Base-by-base conservation (phyloP, 2,888 invertebrate genomes). In the Trichopria drosophilae region DNA sequence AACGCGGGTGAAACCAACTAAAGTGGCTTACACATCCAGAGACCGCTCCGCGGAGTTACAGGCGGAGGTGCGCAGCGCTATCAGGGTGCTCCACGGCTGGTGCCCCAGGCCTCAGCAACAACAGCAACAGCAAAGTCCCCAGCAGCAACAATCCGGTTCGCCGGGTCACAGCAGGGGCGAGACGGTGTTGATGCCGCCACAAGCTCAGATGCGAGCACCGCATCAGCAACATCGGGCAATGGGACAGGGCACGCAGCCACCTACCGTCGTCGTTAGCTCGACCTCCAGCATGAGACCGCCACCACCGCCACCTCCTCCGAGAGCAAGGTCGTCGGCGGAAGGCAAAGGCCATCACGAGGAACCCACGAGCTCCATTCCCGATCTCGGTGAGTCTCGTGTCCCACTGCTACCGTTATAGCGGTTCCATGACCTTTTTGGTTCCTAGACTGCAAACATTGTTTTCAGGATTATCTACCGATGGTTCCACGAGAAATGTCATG, bases 291-390 rank as follows among this genome's bases (percentile, higher is more conserved):
- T 78, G 80, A 77, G 78, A 78, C 81, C 79, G 59, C 78, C 77
- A 55, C 75, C 72, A 6, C 73, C 74, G 20, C 72, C 71, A 45
- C 74, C 73, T 13, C 83, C 82, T 41, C 81, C 82, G 35, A 79
- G 77, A 55, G 71, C 72, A 29, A 72, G 75, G 59, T 79, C 64
- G 76, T 78, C 72, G 63, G 78, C 77, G 24, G 80, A 80, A 39
- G 75, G 78, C 62, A 81, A 72, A 56, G 73, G 71, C 56, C 78
- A 77, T 59, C 79, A 84, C 73, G 90, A 90, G 78, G 90, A 90
- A 75, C 90, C 90, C 9, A 87, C 89, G 62, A 90, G 90, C 79
- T 90, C 90, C 65, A 90, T 90, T 76, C 90, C 90, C 60, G 90
- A 90, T 81, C 81, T 90, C 80, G 90, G 90, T 90, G 73, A 87